Conservation (phyloP, 2,113 vertebrate species). For the Phaetusa simplex region DNA sequence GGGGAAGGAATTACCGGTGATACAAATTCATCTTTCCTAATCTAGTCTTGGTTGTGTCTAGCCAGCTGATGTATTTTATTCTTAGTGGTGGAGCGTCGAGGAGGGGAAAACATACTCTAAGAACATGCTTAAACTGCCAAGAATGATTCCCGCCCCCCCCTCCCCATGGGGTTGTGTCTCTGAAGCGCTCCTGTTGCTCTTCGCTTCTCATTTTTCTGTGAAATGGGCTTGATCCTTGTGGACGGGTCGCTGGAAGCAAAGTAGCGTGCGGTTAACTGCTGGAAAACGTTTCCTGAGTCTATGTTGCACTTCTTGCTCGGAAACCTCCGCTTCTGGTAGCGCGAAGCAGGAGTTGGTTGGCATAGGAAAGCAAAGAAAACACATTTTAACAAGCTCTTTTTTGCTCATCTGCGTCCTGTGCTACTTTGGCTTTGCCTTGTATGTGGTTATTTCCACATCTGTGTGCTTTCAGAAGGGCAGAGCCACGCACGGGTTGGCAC, state of each 20-base stretch:
- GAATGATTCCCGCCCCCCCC: too few species aligned
- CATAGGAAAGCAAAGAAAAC: neutral
- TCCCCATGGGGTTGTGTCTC: accelerated
- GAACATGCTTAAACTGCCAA: neutral
- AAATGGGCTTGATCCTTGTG: neutral
- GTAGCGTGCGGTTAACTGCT: neutral
- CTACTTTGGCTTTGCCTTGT: neutral
- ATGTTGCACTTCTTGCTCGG: neutral
- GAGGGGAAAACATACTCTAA: neutral
- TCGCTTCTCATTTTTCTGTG: neutral
- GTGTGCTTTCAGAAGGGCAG: neutral
- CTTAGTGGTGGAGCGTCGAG: neutral
- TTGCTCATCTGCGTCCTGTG: neutral
- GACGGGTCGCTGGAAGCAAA: neutral
- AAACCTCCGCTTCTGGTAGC: neutral
- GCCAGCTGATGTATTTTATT: neutral
- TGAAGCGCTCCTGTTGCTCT: neutral
- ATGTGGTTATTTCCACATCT: accelerated
- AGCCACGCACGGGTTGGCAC: accelerated
- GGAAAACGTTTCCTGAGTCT: neutral
- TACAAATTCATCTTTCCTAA: neutral
- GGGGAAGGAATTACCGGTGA: too few species aligned
- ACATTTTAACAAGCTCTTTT: neutral
- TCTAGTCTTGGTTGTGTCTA: neutral
- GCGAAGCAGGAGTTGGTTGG: neutral